Conservation (phyloP, 1,140 invertebrate species). For the Bombus huntii region DNA sequence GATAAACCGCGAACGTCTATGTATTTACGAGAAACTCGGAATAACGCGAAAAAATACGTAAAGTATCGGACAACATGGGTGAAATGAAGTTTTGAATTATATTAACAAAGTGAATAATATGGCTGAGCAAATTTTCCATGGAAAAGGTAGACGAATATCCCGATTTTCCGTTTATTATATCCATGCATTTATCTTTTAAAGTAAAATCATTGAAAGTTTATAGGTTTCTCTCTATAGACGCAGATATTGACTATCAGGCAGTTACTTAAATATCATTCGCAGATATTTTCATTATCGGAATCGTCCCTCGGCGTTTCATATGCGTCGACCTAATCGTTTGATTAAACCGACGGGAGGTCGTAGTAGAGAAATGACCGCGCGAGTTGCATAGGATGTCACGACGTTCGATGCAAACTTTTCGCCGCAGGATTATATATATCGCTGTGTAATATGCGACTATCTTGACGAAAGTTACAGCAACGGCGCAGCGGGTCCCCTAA, state of each 20-base stretch:
- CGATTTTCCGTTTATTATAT: too few species aligned
- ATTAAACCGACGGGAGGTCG: slow-evolving; percentile 3
- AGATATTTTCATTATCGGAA: neutral
- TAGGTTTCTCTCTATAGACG: neutral
- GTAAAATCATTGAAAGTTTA: too few species aligned
- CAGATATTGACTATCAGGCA: neutral
- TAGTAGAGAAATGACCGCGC: neutral
- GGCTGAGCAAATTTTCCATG: accelerated
- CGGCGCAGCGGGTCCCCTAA: slow-evolving; percentile 31
- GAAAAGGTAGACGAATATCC: too few species aligned
- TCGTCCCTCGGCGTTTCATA: neutral
- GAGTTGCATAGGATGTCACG: neutral
- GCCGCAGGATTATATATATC: neutral
- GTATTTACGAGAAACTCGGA: too few species aligned
- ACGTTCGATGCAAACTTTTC: slow-evolving; percentile 23
- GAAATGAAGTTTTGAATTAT: too few species aligned
- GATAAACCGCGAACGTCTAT: neutral
- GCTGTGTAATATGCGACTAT: neutral
- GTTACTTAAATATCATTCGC: neutral
- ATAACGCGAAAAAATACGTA: too few species aligned
- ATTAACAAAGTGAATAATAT: too few species aligned
- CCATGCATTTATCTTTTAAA: too few species aligned
- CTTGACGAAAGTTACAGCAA: slow-evolving; percentile 30
- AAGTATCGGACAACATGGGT: too few species aligned
- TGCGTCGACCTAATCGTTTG: neutral